These are phyloP conservation scores for Capromys pilorides DNA, from an alignment of 2,797 vertebrate genomes.

Conservation along the genomic window DNA sequence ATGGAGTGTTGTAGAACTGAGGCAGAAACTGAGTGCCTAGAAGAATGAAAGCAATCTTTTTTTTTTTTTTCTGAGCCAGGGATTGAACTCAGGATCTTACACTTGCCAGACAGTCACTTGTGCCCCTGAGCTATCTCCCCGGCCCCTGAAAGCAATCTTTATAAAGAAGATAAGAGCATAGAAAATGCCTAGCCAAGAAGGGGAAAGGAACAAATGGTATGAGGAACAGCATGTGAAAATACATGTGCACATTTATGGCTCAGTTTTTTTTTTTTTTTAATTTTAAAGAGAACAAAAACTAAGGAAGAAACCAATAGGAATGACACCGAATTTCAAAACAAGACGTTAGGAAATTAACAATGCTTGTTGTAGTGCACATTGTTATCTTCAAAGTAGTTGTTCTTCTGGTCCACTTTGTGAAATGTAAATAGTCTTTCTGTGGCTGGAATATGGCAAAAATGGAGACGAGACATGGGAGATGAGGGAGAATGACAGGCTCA, in stretches of 20 bases:
- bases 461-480: not conserved
- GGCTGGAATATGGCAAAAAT: not conserved
- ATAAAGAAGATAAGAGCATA: not conserved
- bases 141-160: no score
- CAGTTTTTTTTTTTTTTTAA: not conserved
- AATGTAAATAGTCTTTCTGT: not conserved
- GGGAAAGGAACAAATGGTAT: not conserved
- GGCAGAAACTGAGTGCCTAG: not conserved
- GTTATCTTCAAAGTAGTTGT: no score
- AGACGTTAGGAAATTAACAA: no score
- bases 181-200: not conserved
- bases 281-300: no score
- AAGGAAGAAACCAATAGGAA: no score
- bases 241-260: not conserved
- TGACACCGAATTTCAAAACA: no score
- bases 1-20: not conserved
- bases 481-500: not conserved
- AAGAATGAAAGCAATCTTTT: not conserved
- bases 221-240: not conserved
- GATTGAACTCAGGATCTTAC: no score
- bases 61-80: no score
- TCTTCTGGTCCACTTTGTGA: not conserved
- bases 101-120: no score
- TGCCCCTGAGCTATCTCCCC: no score
- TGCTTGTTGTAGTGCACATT: no score